Evolutionary conservation across 2,888 invertebrate species (phyloP).

Genomic region (Ophion obscuratus): DNA sequence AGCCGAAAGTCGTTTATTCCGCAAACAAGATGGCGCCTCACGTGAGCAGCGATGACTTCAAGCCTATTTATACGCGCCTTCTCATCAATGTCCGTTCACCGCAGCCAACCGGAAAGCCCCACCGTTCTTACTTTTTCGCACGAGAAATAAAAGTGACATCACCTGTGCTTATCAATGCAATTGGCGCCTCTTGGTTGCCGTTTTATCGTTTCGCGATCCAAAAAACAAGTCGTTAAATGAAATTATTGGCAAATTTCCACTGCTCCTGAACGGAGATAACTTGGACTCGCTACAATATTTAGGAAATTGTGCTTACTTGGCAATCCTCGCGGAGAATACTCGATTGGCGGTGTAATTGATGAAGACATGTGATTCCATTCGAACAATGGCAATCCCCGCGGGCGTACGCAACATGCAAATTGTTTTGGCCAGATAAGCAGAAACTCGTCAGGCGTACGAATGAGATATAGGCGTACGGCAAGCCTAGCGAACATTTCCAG

Average conservation of each 20-base stretch:
- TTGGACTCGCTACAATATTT: background rate
- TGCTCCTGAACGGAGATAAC: too few relatives aligned
- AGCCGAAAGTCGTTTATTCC: background rate
- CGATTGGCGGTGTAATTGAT: background rate
- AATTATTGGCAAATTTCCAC: too few relatives aligned
- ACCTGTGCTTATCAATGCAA: too few relatives aligned
- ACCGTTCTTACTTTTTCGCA: too few relatives aligned
- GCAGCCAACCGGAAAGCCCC: too few relatives aligned
- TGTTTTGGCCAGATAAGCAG: slow-evolving; percentile 38
- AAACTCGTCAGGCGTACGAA: slow-evolving; percentile 41
- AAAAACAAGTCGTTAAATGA: too few relatives aligned
- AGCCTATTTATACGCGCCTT: too few relatives aligned
- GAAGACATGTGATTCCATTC: background rate
- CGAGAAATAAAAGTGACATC: too few relatives aligned
- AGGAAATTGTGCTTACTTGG: background rate
- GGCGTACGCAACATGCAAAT: slow-evolving; percentile 24
- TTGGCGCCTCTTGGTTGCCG: too few relatives aligned
- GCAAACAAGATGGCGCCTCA: too few relatives aligned
- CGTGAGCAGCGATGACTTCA: slow-evolving; percentile 1
- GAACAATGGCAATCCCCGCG: background rate
- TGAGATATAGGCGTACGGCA: background rate
- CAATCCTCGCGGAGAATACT: background rate
- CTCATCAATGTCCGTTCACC: too few relatives aligned
- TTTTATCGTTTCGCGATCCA: too few relatives aligned
- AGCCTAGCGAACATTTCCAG: background rate